Percentiles rank a stretch among this genome's conserved stretches.
These are phyloP conservation scores for Scalopus aquaticus DNA, from an alignment of 2,113 vertebrate species.

Conservation along the genomic window DNA sequence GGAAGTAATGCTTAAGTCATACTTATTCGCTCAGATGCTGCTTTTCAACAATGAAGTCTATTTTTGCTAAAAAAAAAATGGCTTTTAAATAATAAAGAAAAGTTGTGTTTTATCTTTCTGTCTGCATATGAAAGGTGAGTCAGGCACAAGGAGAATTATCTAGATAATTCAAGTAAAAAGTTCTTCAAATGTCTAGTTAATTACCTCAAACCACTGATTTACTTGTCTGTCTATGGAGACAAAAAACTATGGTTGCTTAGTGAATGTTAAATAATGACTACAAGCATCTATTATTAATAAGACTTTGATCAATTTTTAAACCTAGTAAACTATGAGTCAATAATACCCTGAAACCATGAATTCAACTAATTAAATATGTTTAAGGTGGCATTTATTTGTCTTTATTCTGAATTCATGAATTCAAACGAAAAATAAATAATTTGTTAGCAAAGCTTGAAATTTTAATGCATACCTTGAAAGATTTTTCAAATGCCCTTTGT, in stretches of 20 bases:
- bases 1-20: background rate
- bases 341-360: slow-evolving; percentile 57
- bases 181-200: slow-evolving; percentile 50
- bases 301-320: slow-evolving; percentile 67
- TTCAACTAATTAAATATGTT: slow-evolving; percentile 64
- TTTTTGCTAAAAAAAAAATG: background rate
- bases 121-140: slow-evolving; percentile 10
- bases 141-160: background rate
- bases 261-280: slow-evolving; percentile 62
- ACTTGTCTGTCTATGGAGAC: slow-evolving; percentile 44
- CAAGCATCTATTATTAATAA: slow-evolving; percentile 65
- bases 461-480: slow-evolving; percentile 30
- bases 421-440: slow-evolving; percentile 63
- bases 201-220: slow-evolving; percentile 40
- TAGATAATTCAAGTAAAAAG: slow-evolving; percentile 48
- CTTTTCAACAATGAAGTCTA: background rate
- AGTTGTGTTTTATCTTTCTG: background rate
- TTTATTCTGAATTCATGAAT: slow-evolving; percentile 60
- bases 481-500: slow-evolving; percentile 22
- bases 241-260: background rate
- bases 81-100: slow-evolving; percentile 7
- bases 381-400: slow-evolving; percentile 51
- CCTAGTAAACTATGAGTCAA: slow-evolving; percentile 54
- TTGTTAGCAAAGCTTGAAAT: slow-evolving; percentile 8
- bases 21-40: background rate